Base-by-base conservation (phyloP, 2,888 invertebrate species). In the Cryptocephalus moraei region DNA sequence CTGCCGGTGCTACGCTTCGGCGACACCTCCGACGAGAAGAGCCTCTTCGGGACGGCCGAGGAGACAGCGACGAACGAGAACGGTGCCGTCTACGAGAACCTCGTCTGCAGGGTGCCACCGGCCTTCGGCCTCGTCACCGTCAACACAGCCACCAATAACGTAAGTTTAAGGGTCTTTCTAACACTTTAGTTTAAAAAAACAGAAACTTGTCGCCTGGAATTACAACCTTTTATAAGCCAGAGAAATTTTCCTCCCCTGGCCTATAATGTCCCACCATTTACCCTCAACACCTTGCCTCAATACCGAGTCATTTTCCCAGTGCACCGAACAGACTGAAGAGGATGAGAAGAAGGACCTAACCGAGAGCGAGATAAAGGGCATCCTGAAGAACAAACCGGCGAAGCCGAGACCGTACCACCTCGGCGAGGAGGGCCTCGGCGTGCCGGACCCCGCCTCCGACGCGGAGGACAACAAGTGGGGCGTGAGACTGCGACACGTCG, bases 361-460 rank as follows among this genome's bases (percentile, higher is more conserved):
- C 6, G 68, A 67, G 13, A 63, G 53, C 41, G 69, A 69, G 47
- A 79, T 82, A 63, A 79, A 81, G 59, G 81, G 84, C 59, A 84
- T 84, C 69, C 73, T 84, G 61, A 85, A 84, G 70, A 84, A 84
- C 61, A 84, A 82, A 70, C 82, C 83, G 43, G 73, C 80, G 39
- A 84, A 84, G 65, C 84, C 84, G 61, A 82, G 79, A 67, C 84
- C 84, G 57, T 85, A 84, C 72, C 80, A 83, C 64, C 72, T 85
- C 59, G 84, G 84, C 44, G 45, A 41, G 32, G 9, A 22, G 39
- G 13, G 14, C 9, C 9, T 12, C 11, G 11, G 14, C 11, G 6
- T 31, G 2, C 2, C 22, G 9, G 33, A 31, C 31, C 10, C 33
- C 12, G 12, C 12, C 14, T 42, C 33, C 42, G 48, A 39, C 31